A percentile compares a stretch with the other conserved stretches of the same genome.
Evolutionary conservation across 2,113 vertebrate genomes (phyloP).

Genomic region (Rissa tridactyla): DNA sequence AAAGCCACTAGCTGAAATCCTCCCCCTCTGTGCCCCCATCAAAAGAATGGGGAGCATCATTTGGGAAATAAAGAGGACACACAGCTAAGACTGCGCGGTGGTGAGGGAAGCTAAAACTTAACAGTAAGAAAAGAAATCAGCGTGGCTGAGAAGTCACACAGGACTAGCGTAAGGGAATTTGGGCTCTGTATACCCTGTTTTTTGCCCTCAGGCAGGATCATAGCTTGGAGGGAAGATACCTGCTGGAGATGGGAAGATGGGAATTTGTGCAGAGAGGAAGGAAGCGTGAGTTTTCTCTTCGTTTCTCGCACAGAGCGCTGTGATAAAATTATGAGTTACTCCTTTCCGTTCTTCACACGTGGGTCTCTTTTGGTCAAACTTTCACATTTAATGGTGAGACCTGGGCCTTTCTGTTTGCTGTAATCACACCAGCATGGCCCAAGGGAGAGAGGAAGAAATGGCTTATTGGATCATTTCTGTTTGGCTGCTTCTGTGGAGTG

Average conservation of each 20-base stretch:
- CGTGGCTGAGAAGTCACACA: neutral
- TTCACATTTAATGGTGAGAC: neutral
- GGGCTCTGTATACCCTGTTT: neutral
- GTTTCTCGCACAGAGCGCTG: neutral
- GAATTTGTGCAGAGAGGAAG: neutral
- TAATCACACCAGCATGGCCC: neutral
- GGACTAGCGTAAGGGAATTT: neutral
- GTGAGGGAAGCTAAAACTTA: neutral
- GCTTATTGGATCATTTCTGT: conserved; percentile 31
- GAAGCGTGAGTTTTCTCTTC: conserved; percentile 35
- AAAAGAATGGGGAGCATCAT: neutral
- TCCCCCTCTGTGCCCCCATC: neutral
- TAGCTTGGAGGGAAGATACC: neutral
- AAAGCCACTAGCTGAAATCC: neutral
- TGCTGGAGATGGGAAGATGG: neutral
- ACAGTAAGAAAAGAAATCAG: neutral
- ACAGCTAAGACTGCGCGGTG: neutral
- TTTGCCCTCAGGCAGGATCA: neutral
- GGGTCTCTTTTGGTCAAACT: neutral
- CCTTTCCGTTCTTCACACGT: neutral
- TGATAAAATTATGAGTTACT: neutral
- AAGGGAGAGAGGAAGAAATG: neutral
- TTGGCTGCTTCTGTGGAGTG: neutral
- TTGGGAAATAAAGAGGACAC: neutral
- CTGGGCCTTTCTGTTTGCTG: neutral